Conservation (phyloP, 2,888 invertebrate genomes). For the Aphodius sticticus region DNA sequence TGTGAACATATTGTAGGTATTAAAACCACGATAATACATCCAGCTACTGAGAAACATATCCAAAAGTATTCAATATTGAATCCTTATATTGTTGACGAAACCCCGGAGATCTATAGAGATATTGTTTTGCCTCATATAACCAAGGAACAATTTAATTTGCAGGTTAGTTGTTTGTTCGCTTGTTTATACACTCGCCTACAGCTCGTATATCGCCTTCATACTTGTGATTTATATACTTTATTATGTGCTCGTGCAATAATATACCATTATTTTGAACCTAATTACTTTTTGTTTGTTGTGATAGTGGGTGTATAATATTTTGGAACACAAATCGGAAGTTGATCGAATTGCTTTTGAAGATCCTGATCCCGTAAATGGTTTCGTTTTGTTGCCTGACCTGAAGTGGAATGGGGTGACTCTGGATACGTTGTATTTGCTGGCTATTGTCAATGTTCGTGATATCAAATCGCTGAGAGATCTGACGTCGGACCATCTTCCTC, state of each 20-base stretch:
- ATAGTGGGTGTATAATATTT: slow-evolving; percentile 97
- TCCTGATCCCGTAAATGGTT: slow-evolving; percentile 79
- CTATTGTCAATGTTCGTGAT: slow-evolving; percentile 75
- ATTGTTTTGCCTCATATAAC: slow-evolving; percentile 81
- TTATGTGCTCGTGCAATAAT: neutral
- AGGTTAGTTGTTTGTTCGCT: slow-evolving; percentile 65
- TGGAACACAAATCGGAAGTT: slow-evolving; percentile 88
- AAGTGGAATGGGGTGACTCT: slow-evolving; percentile 90
- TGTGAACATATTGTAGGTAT: slow-evolving; percentile 68
- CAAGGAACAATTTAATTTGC: slow-evolving; percentile 77
- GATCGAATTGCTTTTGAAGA: slow-evolving; percentile 90
- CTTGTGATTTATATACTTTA: no score
- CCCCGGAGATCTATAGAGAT: slow-evolving; percentile 79
- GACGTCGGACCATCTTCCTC: slow-evolving; percentile 75
- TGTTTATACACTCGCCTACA: no score
- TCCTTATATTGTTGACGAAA: slow-evolving; percentile 82
- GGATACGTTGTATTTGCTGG: slow-evolving; percentile 86
- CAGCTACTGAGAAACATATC: slow-evolving; percentile 93
- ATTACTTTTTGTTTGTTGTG: slow-evolving; percentile 47
- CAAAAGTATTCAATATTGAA: slow-evolving; percentile 83
- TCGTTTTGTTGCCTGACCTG: slow-evolving; percentile 90
- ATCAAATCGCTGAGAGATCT: slow-evolving; percentile 89
- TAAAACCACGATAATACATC: slow-evolving; percentile 90
- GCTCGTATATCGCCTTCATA: no score
- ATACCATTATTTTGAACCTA: neutral